Percentiles rank a stretch among this genome's conserved stretches.
These are phyloP conservation scores for Cryptoblepharus egeriae DNA, from an alignment of 2,797 vertebrate genomes.

Conservation along the genomic window DNA sequence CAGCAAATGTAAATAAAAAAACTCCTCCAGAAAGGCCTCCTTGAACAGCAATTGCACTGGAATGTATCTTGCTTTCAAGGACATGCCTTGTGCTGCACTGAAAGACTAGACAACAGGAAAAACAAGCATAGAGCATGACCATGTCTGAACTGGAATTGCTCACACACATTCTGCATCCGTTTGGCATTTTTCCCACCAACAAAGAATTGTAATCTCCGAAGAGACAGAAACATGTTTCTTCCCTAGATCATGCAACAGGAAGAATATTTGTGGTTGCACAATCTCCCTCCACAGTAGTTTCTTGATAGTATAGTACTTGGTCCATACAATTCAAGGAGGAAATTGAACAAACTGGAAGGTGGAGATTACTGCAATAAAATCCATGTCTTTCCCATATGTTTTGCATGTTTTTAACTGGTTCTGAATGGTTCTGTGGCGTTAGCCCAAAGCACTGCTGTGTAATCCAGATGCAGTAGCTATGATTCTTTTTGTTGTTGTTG, in stretches of 20 bases:
- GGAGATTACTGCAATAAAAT: not conserved
- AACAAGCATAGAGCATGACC: accelerated
- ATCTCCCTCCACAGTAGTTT: not conserved
- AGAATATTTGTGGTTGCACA: not conserved
- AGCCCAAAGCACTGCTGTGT: too few species aligned
- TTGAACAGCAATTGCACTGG: constrained; percentile 63
- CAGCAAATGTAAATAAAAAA: constrained; percentile 7
- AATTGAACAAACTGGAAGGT: not conserved
- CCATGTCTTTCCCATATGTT: too few species aligned
- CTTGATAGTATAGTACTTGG: not conserved
- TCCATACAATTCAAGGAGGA: not conserved
- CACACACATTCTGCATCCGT: not conserved
- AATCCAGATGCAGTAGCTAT: too few species aligned
- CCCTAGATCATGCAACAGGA: not conserved
- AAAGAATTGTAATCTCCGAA: not conserved
- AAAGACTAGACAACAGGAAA: constrained; percentile 36
- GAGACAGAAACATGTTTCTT: not conserved
- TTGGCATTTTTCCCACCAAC: not conserved
- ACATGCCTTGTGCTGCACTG: constrained; percentile 2
- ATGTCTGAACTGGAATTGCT: not conserved
- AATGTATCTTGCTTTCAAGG: constrained; percentile 57
- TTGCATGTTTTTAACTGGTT: too few species aligned
- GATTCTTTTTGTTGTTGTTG: too few species aligned
- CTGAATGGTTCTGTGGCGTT: too few species aligned
- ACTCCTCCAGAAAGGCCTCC: constrained; percentile 42